A percentile compares a stretch with the other conserved stretches of the same genome.
phyloP scores from a whole-genome alignment of 2,888 invertebrate species.

The Lissocephala sabroskyi region DNA sequence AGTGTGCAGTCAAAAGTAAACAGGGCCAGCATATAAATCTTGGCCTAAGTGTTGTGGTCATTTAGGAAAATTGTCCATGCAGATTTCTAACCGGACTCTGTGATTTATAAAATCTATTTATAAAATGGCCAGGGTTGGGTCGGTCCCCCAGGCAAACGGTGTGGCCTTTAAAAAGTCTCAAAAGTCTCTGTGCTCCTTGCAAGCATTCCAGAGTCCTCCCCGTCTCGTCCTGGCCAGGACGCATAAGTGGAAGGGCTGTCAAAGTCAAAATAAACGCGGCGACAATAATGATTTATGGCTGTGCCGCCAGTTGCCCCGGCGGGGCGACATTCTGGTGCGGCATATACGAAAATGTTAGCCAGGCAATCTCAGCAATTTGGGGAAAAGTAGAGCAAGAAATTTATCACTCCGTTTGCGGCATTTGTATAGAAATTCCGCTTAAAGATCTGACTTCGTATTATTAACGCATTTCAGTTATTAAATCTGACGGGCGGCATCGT shows the following conservation, averaged over 20 bases:
- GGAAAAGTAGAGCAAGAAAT: conserved; percentile 11
- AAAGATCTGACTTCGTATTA: conserved; percentile 9
- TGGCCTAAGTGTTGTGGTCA: conserved; percentile 64
- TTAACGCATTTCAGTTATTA: conserved; percentile 35
- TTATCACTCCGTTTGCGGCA: neutral
- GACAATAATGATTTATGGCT: conserved; percentile 55
- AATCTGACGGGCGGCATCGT: conserved; percentile 19
- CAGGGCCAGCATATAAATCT: conserved; percentile 58
- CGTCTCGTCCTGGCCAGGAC: too few species aligned
- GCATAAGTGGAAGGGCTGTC: conserved; percentile 48
- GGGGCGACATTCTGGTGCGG: conserved; percentile 3
- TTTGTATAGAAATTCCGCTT: neutral
- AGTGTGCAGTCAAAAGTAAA: conserved; percentile 51
- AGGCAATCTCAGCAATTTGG: conserved; percentile 21
- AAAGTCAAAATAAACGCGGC: conserved; percentile 57
- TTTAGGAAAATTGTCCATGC: conserved; percentile 55
- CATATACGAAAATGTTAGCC: conserved; percentile 24
- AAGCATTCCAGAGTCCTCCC: neutral
- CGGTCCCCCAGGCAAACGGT: neutral
- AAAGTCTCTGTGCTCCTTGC: conserved; percentile 6
- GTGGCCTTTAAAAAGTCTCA: conserved; percentile 17
- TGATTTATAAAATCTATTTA: conserved; percentile 58
- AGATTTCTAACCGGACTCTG: conserved; percentile 33
- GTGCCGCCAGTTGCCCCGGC: neutral
- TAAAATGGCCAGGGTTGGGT: conserved; percentile 14